A percentile compares a stretch with the other conserved stretches of the same genome.
These are phyloP conservation scores for Resseliella maxima DNA, from an alignment of 2,888 invertebrate species.

Conservation along the genomic window DNA sequence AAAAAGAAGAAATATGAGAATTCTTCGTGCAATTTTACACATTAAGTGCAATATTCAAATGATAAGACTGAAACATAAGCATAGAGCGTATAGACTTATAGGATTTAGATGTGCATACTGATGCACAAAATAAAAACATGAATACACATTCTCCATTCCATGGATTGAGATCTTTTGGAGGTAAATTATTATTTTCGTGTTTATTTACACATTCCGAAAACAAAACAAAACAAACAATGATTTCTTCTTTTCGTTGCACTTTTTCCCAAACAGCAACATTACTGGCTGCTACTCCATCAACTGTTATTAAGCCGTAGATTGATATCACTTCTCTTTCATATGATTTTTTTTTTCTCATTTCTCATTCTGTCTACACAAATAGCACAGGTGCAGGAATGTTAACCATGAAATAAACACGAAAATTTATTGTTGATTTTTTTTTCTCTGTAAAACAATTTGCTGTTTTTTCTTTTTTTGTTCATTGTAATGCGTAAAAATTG, in stretches of 20 bases:
- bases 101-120: background rate
- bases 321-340: background rate
- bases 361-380: background rate
- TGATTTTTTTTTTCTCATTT: too few species aligned
- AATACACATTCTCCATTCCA: background rate
- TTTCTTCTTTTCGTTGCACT: background rate
- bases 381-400: background rate
- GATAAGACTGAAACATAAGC: constrained; percentile 25
- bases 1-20: background rate
- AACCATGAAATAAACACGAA: background rate
- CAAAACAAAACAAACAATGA: background rate
- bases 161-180: constrained; percentile 19
- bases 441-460: too few species aligned
- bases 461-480: too few species aligned
- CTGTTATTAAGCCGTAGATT: background rate
- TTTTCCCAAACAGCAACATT: background rate
- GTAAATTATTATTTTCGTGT: constrained; percentile 28
- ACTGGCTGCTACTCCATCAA: background rate
- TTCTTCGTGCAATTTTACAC: too few species aligned
- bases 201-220: constrained; percentile 4
- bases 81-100: background rate
- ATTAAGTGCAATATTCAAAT: constrained; percentile 21
- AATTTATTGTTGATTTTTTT: too few species aligned
- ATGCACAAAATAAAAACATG: background rate
- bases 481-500: too few species aligned